Conservation (phyloP, 2,113 vertebrate genomes). For the Semnornis frantzii region DNA sequence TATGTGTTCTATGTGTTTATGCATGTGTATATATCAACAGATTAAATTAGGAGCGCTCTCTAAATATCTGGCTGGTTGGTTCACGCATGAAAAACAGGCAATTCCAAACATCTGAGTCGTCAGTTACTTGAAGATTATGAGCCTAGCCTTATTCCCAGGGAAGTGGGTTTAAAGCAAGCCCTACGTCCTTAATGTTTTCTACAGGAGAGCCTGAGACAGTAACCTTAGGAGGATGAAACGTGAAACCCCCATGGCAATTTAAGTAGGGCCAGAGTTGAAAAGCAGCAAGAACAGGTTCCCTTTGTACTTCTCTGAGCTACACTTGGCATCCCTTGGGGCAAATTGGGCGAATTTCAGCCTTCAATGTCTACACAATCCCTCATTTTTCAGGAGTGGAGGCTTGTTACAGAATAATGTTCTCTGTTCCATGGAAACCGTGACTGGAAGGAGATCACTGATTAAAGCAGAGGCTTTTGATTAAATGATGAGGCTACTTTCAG, state of each 20-base stretch:
- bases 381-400: conserved; percentile 46
- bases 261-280: conserved; percentile 44
- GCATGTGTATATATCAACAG: not conserved
- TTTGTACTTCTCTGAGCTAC: conserved; percentile 50
- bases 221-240: conserved; percentile 63
- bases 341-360: conserved; percentile 51
- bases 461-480: conserved; percentile 47
- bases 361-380: conserved; percentile 45
- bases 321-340: conserved; percentile 67
- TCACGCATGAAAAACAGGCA: not conserved
- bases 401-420: conserved; percentile 55
- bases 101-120: not conserved
- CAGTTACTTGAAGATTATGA: not conserved
- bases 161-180: conserved; percentile 1
- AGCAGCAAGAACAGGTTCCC: conserved; percentile 66
- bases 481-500: conserved; percentile 21
- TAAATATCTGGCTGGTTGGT: not conserved
- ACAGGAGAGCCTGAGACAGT: conserved; percentile 55
- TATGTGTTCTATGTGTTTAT: not conserved
- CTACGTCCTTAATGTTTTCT: conserved; percentile 51
- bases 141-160: conserved; percentile 34
- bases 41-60: not conserved
- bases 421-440: conserved; percentile 7
- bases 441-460: conserved; percentile 59
- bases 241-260: conserved; percentile 43